Conservation (phyloP, 1,140 invertebrate species). For the Tetragonula clypearis region DNA sequence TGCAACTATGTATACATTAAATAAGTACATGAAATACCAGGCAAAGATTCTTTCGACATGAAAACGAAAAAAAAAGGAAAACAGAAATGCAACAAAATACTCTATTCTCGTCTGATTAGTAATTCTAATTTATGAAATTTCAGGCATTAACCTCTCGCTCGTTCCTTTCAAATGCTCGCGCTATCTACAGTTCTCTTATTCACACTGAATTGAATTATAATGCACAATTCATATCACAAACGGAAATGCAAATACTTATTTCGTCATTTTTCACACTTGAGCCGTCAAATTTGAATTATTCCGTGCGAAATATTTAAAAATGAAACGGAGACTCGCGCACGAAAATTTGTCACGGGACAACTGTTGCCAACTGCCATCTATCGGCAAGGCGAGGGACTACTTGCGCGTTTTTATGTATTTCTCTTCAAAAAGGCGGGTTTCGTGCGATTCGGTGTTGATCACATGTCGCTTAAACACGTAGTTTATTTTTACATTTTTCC, state of each 20-base stretch:
- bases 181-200: background rate
- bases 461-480: background rate
- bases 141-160: background rate
- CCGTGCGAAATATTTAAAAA: background rate
- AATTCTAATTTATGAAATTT: background rate
- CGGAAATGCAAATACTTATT: background rate
- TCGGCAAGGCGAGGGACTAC: conserved; percentile 73
- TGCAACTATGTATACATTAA: background rate
- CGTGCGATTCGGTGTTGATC: conserved; percentile 43
- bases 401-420: conserved; percentile 74
- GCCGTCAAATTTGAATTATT: background rate
- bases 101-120: background rate
- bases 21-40: background rate
- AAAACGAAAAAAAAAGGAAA: background rate
- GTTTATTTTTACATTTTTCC: background rate
- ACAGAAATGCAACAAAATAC: background rate
- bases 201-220: no score
- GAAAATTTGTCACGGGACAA: conserved; percentile 28
- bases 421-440: conserved; percentile 71
- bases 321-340: background rate
- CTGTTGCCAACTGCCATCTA: conserved; percentile 75
- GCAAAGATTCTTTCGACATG: background rate
- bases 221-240: background rate
- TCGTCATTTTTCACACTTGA: background rate
- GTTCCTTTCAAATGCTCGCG: background rate